A percentile compares a stretch with the other conserved stretches of the same genome.
phyloP scores from a whole-genome alignment of 2,113 vertebrate species.

The Oncorhynchus nerka region DNA sequence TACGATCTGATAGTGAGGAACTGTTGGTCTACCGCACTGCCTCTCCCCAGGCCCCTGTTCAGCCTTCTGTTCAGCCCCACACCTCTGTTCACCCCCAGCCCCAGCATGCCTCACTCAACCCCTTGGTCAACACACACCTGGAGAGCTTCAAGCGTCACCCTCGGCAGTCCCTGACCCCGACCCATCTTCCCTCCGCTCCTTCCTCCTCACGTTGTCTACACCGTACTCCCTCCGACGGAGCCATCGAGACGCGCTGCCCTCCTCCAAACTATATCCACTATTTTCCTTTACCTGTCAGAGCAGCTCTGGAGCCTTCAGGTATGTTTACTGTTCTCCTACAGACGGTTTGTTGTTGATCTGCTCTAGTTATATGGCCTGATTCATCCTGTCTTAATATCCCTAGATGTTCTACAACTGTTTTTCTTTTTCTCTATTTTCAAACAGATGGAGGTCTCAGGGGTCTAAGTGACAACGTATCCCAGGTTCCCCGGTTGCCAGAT shows the following conservation, averaged over 20 bases:
- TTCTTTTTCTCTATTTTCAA: neutral
- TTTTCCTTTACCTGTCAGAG: conserved; percentile 47
- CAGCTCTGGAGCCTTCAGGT: conserved; percentile 59
- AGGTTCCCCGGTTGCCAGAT: conserved; percentile 90
- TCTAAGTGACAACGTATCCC: conserved; percentile 77
- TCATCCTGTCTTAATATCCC: too few species aligned
- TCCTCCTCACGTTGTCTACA: conserved; percentile 75
- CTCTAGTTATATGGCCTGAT: neutral
- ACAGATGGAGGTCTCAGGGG: conserved; percentile 57
- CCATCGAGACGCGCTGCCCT: conserved; percentile 79
- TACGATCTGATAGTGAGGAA: conserved; percentile 91
- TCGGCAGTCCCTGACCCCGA: conserved; percentile 92
- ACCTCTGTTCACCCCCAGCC: conserved; percentile 74
- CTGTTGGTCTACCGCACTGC: conserved; percentile 82
- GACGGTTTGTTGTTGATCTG: neutral
- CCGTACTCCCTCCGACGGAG: conserved; percentile 93
- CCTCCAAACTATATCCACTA: conserved; percentile 51
- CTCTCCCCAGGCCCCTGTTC: conserved; percentile 74
- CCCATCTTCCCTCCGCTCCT: conserved; percentile 82
- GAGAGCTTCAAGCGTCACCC: conserved; percentile 94
- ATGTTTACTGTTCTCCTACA: neutral
- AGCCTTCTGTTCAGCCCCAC: conserved; percentile 74
- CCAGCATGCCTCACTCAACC: conserved; percentile 77
- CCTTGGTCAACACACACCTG: conserved; percentile 88
- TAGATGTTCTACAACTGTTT: neutral